Conservation (phyloP, 1,140 invertebrate species). For the Musca vetustissima region DNA sequence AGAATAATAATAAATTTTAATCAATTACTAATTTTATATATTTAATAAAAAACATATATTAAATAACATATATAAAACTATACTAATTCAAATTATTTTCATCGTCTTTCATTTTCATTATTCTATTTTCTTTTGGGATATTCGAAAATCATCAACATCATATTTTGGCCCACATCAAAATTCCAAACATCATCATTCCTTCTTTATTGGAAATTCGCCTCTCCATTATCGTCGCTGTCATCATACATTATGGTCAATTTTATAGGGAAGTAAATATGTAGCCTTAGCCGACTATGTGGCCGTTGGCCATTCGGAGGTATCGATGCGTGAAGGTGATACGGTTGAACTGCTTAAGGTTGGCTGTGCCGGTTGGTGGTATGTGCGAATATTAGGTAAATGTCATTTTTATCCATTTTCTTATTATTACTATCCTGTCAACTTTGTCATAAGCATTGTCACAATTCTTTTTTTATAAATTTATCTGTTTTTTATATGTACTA, state of each 20-base stretch:
- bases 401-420: background rate
- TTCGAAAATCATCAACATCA: too few species aligned
- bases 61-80: too few species aligned
- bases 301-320: constrained; percentile 84
- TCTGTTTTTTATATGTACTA: background rate
- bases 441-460: too few species aligned
- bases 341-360: constrained; percentile 87
- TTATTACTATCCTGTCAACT: background rate
- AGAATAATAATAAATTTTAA: too few species aligned
- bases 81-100: too few species aligned
- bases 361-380: constrained; percentile 95
- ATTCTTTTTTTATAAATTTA: too few species aligned
- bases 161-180: too few species aligned
- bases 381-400: constrained; percentile 71
- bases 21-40: too few species aligned
- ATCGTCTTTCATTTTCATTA: too few species aligned
- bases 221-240: background rate
- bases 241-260: constrained; percentile 6
- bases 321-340: constrained; percentile 83
- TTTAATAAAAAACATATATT: too few species aligned
- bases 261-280: constrained; percentile 72
- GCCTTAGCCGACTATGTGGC: constrained; percentile 90
- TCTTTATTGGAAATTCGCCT: background rate
- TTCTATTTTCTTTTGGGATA: too few species aligned
- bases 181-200: too few species aligned